A percentile compares a stretch with the other conserved stretches of the same genome.
Conservation (phyloP, 92 coral and sea anemone species). For the Desmophyllum pertusum region DNA sequence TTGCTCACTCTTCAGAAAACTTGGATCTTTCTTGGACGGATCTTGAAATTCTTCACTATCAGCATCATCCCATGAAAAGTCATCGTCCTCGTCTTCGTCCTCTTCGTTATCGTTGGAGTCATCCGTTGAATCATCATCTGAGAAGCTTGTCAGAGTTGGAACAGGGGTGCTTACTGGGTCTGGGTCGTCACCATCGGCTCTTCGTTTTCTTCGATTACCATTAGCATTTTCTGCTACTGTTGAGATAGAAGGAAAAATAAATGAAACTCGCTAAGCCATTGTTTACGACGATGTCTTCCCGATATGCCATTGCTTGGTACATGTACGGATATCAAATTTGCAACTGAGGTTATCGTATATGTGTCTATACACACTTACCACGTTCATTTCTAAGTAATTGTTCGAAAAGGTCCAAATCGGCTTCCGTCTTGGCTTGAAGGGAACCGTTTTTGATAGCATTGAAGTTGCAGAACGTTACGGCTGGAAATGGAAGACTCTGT, state of each 20-base stretch:
- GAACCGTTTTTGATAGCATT: conserved; percentile 30
- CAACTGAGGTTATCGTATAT: too few species aligned
- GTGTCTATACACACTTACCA: background rate
- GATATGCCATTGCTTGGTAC: too few species aligned
- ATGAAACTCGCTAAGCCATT: background rate
- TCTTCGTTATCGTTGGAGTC: conserved; percentile 5
- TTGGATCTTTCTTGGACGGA: conserved; percentile 12
- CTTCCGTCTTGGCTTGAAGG: background rate
- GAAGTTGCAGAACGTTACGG: conserved; percentile 63
- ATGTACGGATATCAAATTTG: too few species aligned
- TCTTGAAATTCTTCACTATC: conserved; percentile 2
- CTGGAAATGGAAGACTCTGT: conserved; percentile 64
- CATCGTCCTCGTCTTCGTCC: conserved; percentile 10
- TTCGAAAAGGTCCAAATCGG: background rate
- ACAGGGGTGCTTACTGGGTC: background rate
- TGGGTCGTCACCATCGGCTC: background rate
- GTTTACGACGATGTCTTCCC: background rate
- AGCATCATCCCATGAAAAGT: conserved; percentile 3
- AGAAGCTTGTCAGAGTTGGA: background rate
- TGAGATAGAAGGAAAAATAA: background rate
- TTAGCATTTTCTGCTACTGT: background rate
- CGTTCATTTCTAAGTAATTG: background rate
- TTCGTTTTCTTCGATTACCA: background rate
- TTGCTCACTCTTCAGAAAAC: conserved; percentile 27
- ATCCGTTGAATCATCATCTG: background rate